Percentiles rank a stretch among this genome's conserved stretches.
Evolutionary conservation across 2,888 invertebrate species (phyloP).

Genomic region (Pimpla rufipes): DNA sequence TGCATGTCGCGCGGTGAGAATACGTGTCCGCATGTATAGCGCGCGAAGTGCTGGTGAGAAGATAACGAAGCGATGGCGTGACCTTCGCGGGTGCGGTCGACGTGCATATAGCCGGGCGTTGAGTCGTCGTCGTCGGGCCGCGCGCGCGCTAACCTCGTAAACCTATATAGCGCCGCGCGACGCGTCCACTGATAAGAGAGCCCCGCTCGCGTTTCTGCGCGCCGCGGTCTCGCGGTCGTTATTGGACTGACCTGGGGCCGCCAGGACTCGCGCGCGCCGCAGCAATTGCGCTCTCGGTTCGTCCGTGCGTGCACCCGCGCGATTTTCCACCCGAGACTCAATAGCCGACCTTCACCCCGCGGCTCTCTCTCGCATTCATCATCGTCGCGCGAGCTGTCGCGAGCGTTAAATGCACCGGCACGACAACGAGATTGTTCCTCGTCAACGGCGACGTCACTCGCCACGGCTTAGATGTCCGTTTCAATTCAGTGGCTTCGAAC

Average conservation of each 20-base stretch:
- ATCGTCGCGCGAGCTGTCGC: constrained; percentile 58
- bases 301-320: constrained; percentile 19
- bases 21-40: constrained; percentile 58
- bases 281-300: constrained; percentile 51
- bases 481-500: background rate
- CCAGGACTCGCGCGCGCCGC: constrained; percentile 41
- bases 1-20: constrained; percentile 34
- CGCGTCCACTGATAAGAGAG: constrained; percentile 51
- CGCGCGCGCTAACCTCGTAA: constrained; percentile 12
- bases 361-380: constrained; percentile 50
- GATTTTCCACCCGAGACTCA: constrained; percentile 69
- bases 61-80: constrained; percentile 79
- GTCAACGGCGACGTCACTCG: background rate
- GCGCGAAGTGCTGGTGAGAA: constrained; percentile 68
- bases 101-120: background rate
- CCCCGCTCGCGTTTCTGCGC: constrained; percentile 20
- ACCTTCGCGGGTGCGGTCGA: constrained; percentile 73
- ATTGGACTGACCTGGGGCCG: constrained; percentile 54
- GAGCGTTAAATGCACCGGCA: background rate
- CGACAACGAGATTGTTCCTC: constrained; percentile 29
- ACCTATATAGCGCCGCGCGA: constrained; percentile 18
- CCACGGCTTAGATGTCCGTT: background rate
- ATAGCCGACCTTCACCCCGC: constrained; percentile 80
- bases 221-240: constrained; percentile 25
- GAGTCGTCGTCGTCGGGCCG: constrained; percentile 1